These are phyloP conservation scores for Latheticus oryzae DNA, from an alignment of 2,888 invertebrate genomes.

Conservation along the genomic window DNA sequence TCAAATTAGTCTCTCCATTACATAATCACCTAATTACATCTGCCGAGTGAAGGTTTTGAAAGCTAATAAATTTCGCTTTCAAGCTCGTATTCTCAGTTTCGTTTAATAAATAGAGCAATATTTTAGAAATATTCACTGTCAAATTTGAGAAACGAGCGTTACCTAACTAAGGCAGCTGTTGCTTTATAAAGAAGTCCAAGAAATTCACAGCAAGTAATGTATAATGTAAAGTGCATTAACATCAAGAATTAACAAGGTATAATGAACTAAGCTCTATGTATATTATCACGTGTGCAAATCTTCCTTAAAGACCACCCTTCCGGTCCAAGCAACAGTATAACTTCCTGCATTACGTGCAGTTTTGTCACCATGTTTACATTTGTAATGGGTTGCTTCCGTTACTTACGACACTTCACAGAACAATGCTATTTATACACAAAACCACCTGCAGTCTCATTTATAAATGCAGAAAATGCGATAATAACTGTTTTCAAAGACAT, in stretches of 20 bases:
- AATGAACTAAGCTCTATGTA: constrained; percentile 27
- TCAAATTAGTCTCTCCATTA: too few species aligned
- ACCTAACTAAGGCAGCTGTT: too few species aligned
- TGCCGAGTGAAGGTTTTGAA: too few species aligned
- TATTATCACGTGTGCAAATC: constrained; percentile 38
- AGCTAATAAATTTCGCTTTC: too few species aligned
- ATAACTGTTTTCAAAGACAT: constrained; percentile 49
- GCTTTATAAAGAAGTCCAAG: too few species aligned
- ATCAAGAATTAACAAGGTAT: constrained; percentile 29
- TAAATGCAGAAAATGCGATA: constrained; percentile 46
- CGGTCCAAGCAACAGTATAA: constrained; percentile 46
- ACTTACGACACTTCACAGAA: constrained; percentile 40
- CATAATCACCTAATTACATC: too few species aligned
- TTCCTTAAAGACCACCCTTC: constrained; percentile 46
- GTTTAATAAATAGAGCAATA: too few species aligned
- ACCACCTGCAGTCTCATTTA: constrained; percentile 35
- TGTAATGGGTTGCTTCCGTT: constrained; percentile 55
- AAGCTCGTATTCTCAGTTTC: too few species aligned
- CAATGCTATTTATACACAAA: constrained; percentile 29
- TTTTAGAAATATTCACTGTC: too few species aligned
- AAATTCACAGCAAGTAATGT: too few species aligned
- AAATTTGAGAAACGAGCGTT: too few species aligned
- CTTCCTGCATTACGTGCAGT: constrained; percentile 51
- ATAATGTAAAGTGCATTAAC: background rate
- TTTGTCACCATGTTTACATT: constrained; percentile 57